These are phyloP conservation scores for Margaritifera margaritifera DNA, from an alignment of 2,888 invertebrate genomes.

Conservation along the genomic window DNA sequence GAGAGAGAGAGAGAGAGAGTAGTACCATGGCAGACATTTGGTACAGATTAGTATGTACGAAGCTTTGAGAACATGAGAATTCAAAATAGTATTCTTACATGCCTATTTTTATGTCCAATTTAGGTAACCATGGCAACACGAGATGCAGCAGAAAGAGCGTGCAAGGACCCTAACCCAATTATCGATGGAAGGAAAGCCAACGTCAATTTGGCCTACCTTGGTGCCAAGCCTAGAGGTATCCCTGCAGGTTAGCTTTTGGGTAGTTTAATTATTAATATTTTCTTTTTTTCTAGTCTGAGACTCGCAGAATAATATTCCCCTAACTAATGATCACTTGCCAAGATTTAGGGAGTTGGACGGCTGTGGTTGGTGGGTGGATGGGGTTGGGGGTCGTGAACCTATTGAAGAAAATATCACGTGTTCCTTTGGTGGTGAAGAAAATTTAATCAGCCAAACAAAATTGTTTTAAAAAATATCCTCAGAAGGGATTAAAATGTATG, in stretches of 20 bases:
- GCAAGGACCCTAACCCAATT: conserved; percentile 98
- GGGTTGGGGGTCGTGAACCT: too few relatives aligned
- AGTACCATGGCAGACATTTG: background rate
- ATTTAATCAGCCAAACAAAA: too few relatives aligned
- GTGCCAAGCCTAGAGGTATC: conserved; percentile 86
- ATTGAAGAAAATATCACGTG: too few relatives aligned
- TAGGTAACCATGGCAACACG: conserved; percentile 99
- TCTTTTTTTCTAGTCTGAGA: too few relatives aligned
- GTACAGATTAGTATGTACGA: background rate
- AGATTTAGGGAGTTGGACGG: too few relatives aligned
- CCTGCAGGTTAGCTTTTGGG: conserved; percentile 26
- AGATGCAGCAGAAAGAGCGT: conserved; percentile 94
- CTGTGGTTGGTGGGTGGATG: too few relatives aligned
- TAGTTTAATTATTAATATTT: too few relatives aligned
- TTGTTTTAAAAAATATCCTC: too few relatives aligned
- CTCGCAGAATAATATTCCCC: too few relatives aligned
- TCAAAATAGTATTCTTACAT: background rate
- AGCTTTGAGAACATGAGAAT: background rate
- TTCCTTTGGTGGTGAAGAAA: too few relatives aligned
- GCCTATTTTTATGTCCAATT: background rate
- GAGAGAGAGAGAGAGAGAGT: background rate
- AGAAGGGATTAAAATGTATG: too few relatives aligned
- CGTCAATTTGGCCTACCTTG: conserved; percentile 96
- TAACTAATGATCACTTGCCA: too few relatives aligned
- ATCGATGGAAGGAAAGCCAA: conserved; percentile 99